Base-by-base conservation (phyloP, 2,797 vertebrate species). In the Choloepus didactylus region DNA sequence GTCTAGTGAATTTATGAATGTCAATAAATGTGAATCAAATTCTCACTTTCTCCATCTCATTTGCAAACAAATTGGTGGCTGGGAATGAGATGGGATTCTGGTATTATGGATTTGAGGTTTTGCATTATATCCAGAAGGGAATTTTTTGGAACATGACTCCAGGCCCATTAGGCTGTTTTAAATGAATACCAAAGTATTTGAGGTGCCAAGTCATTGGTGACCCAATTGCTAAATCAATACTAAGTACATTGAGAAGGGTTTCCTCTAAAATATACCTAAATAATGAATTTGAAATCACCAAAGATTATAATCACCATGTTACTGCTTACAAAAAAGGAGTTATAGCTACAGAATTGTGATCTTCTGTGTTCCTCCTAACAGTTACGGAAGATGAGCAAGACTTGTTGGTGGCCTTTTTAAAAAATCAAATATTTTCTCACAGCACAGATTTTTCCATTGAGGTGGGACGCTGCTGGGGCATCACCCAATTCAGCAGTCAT, bases 221-320 rank as follows among this genome's bases (percentile, higher is more conserved):
- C n/a, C 15, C 12, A 79, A 84, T 11, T 73, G 38, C 35, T n/a
- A 69, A 11, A 49, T 83, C 18, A 41, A n/a, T n/a, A 44, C 46
- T 86, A 72, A 59, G 7, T 95, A 81, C 77, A 9, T 83, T 60
- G 66, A 60, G 64, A 35, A 0, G 7, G 0, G 10, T 75, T 62
- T 90, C n/a, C 23, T 94, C 29, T n/a, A 69, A 73, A 89, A 56
- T 87, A 7, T 79, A 73, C 31, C 31, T 73, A 85, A 85, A 60
- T 81, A 67, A 60, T 49, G 1, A 46, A 80, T 93, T 87, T 93
- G n/a, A 87, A 80, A 80, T 64, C 31, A 91, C 31, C 35, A 31
- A 83, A 77, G 35, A 73, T 9, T 29, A 5, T 79, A n/a, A 35
- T 87, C 31, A 80, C n/a, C 21, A 14, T 49, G 23, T 64, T 18